These are phyloP conservation scores for Ectemnius cavifrons DNA, from an alignment of 2,888 invertebrate genomes.

Conservation along the genomic window DNA sequence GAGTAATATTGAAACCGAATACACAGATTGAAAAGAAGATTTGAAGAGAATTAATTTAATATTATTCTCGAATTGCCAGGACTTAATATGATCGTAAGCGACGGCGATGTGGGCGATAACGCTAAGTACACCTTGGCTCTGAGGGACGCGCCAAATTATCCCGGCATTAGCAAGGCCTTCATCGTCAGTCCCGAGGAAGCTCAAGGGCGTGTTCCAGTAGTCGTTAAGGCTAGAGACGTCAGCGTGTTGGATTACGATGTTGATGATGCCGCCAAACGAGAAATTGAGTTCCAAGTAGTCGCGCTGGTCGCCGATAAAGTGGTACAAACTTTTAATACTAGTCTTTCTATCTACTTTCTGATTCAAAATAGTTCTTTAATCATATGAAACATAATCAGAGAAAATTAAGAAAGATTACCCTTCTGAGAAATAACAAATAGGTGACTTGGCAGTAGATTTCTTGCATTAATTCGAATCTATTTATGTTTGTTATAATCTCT, in stretches of 20 bases:
- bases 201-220: constrained; percentile 86
- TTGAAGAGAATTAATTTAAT: not conserved
- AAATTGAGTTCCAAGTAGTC: constrained; percentile 84
- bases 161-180: constrained; percentile 72
- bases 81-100: constrained; percentile 86
- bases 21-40: not conserved
- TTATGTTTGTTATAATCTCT: too few species aligned
- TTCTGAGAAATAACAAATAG: too few species aligned
- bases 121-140: constrained; percentile 84
- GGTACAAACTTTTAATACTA: constrained; percentile 57
- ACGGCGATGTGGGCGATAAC: constrained; percentile 86
- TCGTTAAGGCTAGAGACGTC: constrained; percentile 85
- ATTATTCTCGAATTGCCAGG: constrained; percentile 73
- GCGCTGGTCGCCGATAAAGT: constrained; percentile 80
- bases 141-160: constrained; percentile 79
- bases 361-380: not conserved
- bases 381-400: too few species aligned
- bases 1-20: too few species aligned
- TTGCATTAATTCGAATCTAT: too few species aligned
- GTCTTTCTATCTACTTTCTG: not conserved
- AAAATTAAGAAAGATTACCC: too few species aligned
- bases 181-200: constrained; percentile 83
- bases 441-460: too few species aligned
- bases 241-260: constrained; percentile 86
- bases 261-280: constrained; percentile 80